Evolutionary conservation across 2,113 vertebrate genomes (phyloP), one percentile per base, ranked within the genome.

Genomic region (Phylloscopus trochilus): DNA sequence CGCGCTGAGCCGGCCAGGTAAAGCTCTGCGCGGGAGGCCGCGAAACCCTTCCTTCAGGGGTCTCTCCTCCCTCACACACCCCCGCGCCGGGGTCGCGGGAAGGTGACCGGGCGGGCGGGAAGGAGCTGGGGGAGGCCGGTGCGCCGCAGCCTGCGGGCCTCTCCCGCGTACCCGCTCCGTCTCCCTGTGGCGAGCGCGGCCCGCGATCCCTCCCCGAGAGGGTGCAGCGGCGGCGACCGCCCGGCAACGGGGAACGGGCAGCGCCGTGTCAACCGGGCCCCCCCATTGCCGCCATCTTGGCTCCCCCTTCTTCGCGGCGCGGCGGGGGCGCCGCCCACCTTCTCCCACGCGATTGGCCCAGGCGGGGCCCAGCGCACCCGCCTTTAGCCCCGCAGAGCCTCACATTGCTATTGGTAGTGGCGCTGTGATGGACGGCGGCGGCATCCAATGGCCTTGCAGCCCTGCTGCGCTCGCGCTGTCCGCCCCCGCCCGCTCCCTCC

Each of bases 241-340:
- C 47, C 15, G 4, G 23, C 47, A 4, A 31, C 1, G 10, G 72
- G 14, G 14, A 62, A 19, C 20, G 7, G n/a, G 15, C 62, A 89
- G 76, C 93, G 31, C 96, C 46, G 52, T 55, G 20, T 75, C 37
- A 84, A 20, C 79, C 23, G 58, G 3, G 33, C 96, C 98, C 98
- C 95, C 97, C 94, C 93, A 55, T 43, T 21, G 81, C 33, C 98
- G 97, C 98, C 98, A 98, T 98, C 96, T 98, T 98, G 93, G 77
- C 56, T 58, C 94, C 95, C 97, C 83, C 83, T 74, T 70, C 66
- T 93, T 60, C 84, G 76, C 93, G 11, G 30, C 19, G 58, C 35
- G 11, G 14, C 8, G 37, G 80, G 43, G 39, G 87, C 31, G 47
- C 90, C 94, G 80, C 97, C 97, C 95, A 81, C 97, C 94, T 93